Evolutionary conservation across 2,113 vertebrate species (phyloP), one percentile per base, ranked within the genome.

Genomic region (Grus americana): DNA sequence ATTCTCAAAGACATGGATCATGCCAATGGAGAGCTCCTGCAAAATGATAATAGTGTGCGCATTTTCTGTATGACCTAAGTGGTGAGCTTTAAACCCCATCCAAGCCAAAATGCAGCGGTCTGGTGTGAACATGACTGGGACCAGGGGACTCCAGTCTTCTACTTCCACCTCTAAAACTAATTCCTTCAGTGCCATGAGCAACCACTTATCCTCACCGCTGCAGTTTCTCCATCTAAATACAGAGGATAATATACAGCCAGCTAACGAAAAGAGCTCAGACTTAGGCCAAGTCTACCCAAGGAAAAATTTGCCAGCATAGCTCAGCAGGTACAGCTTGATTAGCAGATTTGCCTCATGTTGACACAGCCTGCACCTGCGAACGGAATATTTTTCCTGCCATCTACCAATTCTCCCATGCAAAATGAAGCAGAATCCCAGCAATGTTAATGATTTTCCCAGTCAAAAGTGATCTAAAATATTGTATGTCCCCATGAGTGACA

Each of bases 1-100:
- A 73, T 96, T 97, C 94, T 95, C 95, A 72, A 94, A 98, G 97
- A 95, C 95, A 89, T 84, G 97, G 83, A 88, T 92, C 55, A 8
- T 42, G 87, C 95, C 95, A 94, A 38, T 3, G 27, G 96, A 96
- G 97, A 92, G 89, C 93, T 95, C 87, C 79, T 44, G 91, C 59
- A 12, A 91, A 88, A 93, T 8, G 85, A 70, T 74, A 95, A 90
- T 73, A 15, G 80, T 0, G 6, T 5, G 67, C 0, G 26, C 62
- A 5, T 70, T 79, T 89, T 82, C 78, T 44, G 15, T 57, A 34
- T 86, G 86, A 95, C 95, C 91, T 27, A n/a, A 80, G 79, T 8
- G 72, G 12, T 66, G 92, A 90, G 94, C 87, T 73, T 44, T 59
- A 88, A 92, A 90, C 50, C 91, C 90, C 92, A 88, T 14, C 58